phyloP scores from a whole-genome alignment of 1,140 invertebrate species.

The Oryctes rhinoceros region DNA sequence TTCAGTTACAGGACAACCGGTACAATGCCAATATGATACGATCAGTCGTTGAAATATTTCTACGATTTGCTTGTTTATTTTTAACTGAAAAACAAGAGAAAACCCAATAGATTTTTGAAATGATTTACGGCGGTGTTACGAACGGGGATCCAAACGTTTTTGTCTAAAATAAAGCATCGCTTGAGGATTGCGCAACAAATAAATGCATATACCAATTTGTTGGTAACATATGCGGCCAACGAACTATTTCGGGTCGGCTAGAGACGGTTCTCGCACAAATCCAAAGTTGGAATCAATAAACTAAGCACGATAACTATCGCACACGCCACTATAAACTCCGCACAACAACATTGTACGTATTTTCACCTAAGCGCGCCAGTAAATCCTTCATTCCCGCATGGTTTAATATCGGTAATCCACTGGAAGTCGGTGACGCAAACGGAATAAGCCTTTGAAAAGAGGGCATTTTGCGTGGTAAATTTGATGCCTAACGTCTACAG shows the following conservation, averaged over 20 bases:
- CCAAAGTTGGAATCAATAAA: background rate
- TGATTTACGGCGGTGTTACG: too few relatives aligned
- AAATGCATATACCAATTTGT: background rate
- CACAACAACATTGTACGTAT: background rate
- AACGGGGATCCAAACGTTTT: too few relatives aligned
- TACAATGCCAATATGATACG: too few relatives aligned
- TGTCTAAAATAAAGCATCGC: too few relatives aligned
- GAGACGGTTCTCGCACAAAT: background rate
- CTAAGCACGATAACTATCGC: background rate
- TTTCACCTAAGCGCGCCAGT: background rate
- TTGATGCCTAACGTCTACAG: background rate
- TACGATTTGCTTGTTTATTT: too few relatives aligned
- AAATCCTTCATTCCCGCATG: background rate
- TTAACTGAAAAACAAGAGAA: too few relatives aligned
- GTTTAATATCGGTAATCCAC: constrained; percentile 1
- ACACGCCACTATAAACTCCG: background rate
- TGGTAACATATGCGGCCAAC: constrained; percentile 8
- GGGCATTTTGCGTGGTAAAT: constrained; percentile 6
- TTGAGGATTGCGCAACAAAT: too few relatives aligned
- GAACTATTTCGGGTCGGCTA: background rate
- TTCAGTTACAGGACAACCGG: too few relatives aligned
- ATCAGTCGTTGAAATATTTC: too few relatives aligned
- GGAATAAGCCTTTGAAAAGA: background rate
- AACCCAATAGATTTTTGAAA: too few relatives aligned
- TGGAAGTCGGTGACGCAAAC: background rate